Evolutionary conservation across 1,140 invertebrate species (phyloP).

Genomic region (Dufourea novaeangliae): DNA sequence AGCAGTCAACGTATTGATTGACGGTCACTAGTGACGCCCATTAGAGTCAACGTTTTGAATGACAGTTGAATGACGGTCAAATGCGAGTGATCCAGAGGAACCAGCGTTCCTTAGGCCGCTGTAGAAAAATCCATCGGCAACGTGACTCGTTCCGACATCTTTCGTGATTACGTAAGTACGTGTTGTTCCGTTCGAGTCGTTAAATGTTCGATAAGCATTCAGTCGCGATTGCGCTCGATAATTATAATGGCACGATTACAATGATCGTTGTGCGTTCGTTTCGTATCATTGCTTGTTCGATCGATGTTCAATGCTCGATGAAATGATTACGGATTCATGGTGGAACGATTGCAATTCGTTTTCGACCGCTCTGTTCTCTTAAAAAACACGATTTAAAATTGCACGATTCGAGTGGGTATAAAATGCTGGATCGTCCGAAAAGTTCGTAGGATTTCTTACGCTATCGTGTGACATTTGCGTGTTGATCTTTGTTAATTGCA

Average conservation of each 20-base stretch:
- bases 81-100: constrained; percentile 23
- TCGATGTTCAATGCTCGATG: not conserved
- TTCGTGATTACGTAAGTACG: constrained; percentile 16
- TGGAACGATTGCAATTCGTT: not conserved
- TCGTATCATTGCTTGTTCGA: constrained; percentile 3
- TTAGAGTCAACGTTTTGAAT: too few species aligned
- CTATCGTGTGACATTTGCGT: too few species aligned
- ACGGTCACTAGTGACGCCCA: too few species aligned
- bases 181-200: constrained; percentile 47
- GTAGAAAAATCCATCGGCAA: constrained; percentile 6
- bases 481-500: too few species aligned
- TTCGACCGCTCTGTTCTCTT: not conserved
- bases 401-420: not conserved
- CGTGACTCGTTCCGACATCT: not conserved
- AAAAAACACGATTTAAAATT: not conserved
- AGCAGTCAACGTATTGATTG: too few species aligned
- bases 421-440: too few species aligned
- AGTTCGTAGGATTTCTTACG: too few species aligned
- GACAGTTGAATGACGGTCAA: too few species aligned
- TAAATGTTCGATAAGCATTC: constrained; percentile 42
- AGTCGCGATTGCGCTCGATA: constrained; percentile 43
- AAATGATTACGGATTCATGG: not conserved
- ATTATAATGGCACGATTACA: constrained; percentile 64
- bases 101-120: constrained; percentile 1
- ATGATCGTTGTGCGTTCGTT: constrained; percentile 61